Conservation (phyloP, 1,140 invertebrate genomes). For the Drosophila chauvacae region DNA sequence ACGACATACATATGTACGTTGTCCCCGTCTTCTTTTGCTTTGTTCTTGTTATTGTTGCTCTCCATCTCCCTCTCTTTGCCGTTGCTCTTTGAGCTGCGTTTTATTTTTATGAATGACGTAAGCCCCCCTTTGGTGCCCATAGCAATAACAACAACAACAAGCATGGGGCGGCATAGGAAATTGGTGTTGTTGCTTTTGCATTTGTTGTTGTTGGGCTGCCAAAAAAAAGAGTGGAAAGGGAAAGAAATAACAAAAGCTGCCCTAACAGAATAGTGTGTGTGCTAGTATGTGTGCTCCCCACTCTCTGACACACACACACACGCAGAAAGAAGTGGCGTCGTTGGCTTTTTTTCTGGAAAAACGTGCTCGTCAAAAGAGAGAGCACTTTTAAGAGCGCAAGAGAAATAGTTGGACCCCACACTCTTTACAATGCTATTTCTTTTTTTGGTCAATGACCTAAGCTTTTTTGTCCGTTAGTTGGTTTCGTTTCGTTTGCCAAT, state of each 20-base stretch:
- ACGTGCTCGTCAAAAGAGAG: conserved; percentile 57
- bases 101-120: conserved; percentile 83
- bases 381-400: conserved; percentile 12
- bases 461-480: conserved; percentile 71
- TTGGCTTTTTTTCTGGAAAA: conserved; percentile 57
- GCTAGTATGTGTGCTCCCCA: conserved; percentile 19
- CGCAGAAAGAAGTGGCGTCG: conserved; percentile 61
- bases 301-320: conserved; percentile 15
- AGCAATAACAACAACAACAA: conserved; percentile 55
- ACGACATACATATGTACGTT: conserved; percentile 1
- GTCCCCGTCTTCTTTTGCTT: neutral
- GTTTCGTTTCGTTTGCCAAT: conserved; percentile 34
- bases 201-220: conserved; percentile 15
- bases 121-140: conserved; percentile 56
- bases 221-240: conserved; percentile 22
- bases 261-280: conserved; percentile 4
- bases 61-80: conserved; percentile 18
- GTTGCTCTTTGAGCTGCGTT: conserved; percentile 51
- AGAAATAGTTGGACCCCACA: conserved; percentile 2
- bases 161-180: conserved; percentile 18
- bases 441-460: conserved; percentile 83
- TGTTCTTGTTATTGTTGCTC: conserved; percentile 22
- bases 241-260: conserved; percentile 20
- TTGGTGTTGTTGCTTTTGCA: conserved; percentile 33
- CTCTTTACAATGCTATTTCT: conserved; percentile 62